phyloP scores from a whole-genome alignment of 2,888 invertebrate species.

The Phyllotreta cruciferae region DNA sequence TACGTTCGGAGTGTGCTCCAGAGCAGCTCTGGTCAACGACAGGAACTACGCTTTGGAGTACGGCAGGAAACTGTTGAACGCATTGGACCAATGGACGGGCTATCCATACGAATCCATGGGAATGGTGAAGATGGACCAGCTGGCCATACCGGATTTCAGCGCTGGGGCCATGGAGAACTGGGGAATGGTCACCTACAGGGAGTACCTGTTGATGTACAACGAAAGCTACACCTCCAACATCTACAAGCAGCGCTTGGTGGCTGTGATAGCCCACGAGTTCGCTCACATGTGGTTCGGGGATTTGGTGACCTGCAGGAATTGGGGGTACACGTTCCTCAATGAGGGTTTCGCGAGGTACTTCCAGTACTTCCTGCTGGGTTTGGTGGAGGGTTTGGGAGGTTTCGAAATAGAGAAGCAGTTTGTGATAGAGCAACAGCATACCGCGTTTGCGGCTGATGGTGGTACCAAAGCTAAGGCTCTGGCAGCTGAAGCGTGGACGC shows the following conservation, averaged over 20 bases:
- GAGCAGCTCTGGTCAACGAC: constrained; percentile 29
- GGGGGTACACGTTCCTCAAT: constrained; percentile 77
- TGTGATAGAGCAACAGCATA: constrained; percentile 72
- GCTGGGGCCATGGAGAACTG: constrained; percentile 94
- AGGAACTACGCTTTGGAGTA: constrained; percentile 41
- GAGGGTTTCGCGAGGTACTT: constrained; percentile 79
- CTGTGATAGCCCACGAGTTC: constrained; percentile 77
- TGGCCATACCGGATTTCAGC: constrained; percentile 83
- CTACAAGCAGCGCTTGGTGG: constrained; percentile 65
- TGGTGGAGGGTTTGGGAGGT: constrained; percentile 35
- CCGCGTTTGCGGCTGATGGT: constrained; percentile 68
- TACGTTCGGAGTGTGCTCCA: constrained; percentile 44
- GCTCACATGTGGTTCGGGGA: constrained; percentile 87
- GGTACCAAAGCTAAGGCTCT: constrained; percentile 66
- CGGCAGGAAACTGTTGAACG: constrained; percentile 38
- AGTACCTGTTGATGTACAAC: constrained; percentile 66
- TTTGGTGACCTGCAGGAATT: constrained; percentile 76
- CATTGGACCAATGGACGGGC: constrained; percentile 41
- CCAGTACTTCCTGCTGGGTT: constrained; percentile 66
- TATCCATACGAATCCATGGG: constrained; percentile 55
- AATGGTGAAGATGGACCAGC: constrained; percentile 79
- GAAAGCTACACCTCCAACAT: constrained; percentile 41
- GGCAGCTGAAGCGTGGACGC: constrained; percentile 65
- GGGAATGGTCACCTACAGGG: constrained; percentile 86
- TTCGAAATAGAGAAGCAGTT: constrained; percentile 71